Evolutionary conservation across 1,140 invertebrate species (phyloP).

Genomic region (Telenomus remus): DNA sequence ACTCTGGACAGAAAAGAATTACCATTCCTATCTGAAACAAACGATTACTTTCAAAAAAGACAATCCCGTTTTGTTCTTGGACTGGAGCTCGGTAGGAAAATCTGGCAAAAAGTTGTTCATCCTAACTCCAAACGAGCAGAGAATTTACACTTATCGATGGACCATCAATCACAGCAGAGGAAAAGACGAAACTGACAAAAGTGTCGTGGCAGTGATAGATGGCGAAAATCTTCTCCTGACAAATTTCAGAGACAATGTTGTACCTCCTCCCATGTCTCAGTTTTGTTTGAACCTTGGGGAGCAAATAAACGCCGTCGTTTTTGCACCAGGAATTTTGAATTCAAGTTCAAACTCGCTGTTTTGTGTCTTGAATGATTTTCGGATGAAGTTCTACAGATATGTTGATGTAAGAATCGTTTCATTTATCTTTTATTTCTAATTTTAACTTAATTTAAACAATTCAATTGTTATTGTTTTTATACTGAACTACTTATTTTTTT

Average conservation of each 20-base stretch:
- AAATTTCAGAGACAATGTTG: constrained; percentile 81
- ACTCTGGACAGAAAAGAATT: constrained; percentile 89
- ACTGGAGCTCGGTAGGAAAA: constrained; percentile 75
- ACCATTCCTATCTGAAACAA: constrained; percentile 94
- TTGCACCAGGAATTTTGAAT: constrained; percentile 70
- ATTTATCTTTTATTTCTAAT: constrained; percentile 11
- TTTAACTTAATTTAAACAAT: constrained; percentile 3
- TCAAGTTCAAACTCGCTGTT: constrained; percentile 69
- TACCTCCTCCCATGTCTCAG: constrained; percentile 90
- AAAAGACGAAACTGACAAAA: constrained; percentile 74
- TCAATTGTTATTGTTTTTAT: no score
- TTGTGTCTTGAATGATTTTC: constrained; percentile 60
- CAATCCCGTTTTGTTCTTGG: constrained; percentile 74
- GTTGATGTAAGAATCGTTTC: constrained; percentile 43
- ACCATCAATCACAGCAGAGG: constrained; percentile 76
- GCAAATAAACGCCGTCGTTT: constrained; percentile 79
- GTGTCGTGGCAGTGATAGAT: constrained; percentile 86
- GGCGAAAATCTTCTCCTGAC: constrained; percentile 84
- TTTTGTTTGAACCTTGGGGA: constrained; percentile 77
- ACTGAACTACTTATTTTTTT: no score
- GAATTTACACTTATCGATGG: constrained; percentile 80
- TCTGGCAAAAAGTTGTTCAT: constrained; percentile 64
- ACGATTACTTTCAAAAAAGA: constrained; percentile 76
- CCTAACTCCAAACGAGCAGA: constrained; percentile 75
- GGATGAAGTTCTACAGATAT: constrained; percentile 62